phyloP scores from a whole-genome alignment of 1,140 invertebrate genomes.

The Bursaphelenchus mucronatus region DNA sequence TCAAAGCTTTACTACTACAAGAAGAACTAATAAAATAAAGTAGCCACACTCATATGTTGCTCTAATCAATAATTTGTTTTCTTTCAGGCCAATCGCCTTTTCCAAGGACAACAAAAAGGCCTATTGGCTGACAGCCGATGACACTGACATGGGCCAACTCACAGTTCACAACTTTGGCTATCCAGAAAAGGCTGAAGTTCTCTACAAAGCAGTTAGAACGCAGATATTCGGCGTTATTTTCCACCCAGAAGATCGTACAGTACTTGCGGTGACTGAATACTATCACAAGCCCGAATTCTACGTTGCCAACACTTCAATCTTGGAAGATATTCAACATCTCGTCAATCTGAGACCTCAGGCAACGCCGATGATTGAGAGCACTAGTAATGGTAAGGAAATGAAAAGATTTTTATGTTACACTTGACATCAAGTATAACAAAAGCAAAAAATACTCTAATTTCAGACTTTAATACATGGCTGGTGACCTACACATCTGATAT shows the following conservation, averaged over 20 bases:
- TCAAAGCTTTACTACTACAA: too few species aligned
- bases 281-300: conserved; percentile 60
- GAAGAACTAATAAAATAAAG: too few species aligned
- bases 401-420: too few species aligned
- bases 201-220: conserved; percentile 50
- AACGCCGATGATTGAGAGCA: conserved; percentile 47
- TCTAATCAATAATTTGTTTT: background rate
- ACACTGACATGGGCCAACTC: conserved; percentile 52
- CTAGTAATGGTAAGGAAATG: conserved; percentile 33
- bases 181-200: conserved; percentile 54
- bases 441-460: conserved; percentile 10
- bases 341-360: conserved; percentile 53
- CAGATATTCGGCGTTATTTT: conserved; percentile 56
- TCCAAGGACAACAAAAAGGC: conserved; percentile 53
- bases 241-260: conserved; percentile 55
- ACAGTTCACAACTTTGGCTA: conserved; percentile 53
- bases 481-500: conserved; percentile 58
- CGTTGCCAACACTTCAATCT: conserved; percentile 55
- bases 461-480: conserved; percentile 58
- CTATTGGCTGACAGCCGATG: conserved; percentile 58
- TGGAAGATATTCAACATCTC: conserved; percentile 59
- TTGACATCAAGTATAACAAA: too few species aligned
- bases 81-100: conserved; percentile 55
- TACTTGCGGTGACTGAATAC: conserved; percentile 54
- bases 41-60: too few species aligned